phyloP scores from a whole-genome alignment of 2,888 invertebrate species.

The Leucozona laternaria region DNA sequence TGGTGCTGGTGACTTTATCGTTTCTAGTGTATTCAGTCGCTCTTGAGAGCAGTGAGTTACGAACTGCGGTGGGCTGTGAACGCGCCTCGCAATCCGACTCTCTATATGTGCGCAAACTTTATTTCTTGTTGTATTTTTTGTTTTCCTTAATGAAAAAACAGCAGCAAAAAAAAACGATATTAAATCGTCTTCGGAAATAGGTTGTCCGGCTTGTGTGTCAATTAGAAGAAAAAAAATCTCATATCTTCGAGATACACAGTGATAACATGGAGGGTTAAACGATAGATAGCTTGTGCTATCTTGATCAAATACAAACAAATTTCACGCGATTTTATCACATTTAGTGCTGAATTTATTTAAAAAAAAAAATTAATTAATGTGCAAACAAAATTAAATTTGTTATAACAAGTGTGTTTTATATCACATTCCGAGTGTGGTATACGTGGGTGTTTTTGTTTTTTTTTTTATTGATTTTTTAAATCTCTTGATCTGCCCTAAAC shows the following conservation, averaged over 20 bases:
- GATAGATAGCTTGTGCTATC: conserved; percentile 3
- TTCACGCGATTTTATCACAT: neutral
- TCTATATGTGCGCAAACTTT: conserved; percentile 46
- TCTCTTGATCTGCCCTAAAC: neutral
- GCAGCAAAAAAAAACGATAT: neutral
- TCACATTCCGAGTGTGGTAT: neutral
- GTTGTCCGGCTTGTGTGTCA: conserved; percentile 58
- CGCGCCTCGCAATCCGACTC: conserved; percentile 59
- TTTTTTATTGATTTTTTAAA: neutral
- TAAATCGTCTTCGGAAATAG: conserved; percentile 51
- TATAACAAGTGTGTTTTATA: neutral
- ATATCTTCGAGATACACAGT: conserved; percentile 46
- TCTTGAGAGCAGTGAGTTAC: conserved; percentile 68
- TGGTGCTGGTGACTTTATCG: conserved; percentile 67
- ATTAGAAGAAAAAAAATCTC: conserved; percentile 30
- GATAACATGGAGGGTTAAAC: conserved; percentile 1
- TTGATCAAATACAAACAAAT: neutral
- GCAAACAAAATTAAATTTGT: conserved; percentile 9
- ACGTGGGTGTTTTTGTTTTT: neutral
- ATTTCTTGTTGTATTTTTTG: conserved; percentile 17
- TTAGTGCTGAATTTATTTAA: neutral
- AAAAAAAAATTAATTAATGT: conserved; percentile 1
- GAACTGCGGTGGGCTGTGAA: conserved; percentile 74
- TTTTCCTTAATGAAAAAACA: neutral
- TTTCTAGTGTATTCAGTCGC: conserved; percentile 66